Conservation (phyloP, 2,113 vertebrate genomes). For the zebrafish (Danio rerio) region GRCz12tu NC_133183.1:30966501-30967000, state of each 20-base stretch:
- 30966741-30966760: conserved; percentile 17
- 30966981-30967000: neutral
- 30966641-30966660: conserved; percentile 9
- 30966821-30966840: conserved; percentile 27
- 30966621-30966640: conserved; percentile 14
- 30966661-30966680: conserved; percentile 13
- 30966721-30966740: conserved; percentile 24
- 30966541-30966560: neutral
- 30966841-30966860: conserved; percentile 13
- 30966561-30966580: conserved; percentile 5
- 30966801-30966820: conserved; percentile 25
- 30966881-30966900: neutral
- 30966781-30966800: conserved; percentile 8
- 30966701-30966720: conserved; percentile 21
- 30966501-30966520: conserved; percentile 12
- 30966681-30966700: conserved; percentile 20
- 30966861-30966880: neutral
- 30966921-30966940: conserved; percentile 25
- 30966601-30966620: conserved; percentile 2
- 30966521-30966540: conserved; percentile 8
- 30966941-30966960: conserved; percentile 16
- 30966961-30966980: conserved; percentile 44
- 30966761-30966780: conserved; percentile 25
- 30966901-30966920: conserved; percentile 1
- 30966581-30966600: neutral